These are phyloP conservation scores for Pangasius sanitwongsei DNA, from an alignment of 2,797 vertebrate genomes.

Conservation along the genomic window DNA sequence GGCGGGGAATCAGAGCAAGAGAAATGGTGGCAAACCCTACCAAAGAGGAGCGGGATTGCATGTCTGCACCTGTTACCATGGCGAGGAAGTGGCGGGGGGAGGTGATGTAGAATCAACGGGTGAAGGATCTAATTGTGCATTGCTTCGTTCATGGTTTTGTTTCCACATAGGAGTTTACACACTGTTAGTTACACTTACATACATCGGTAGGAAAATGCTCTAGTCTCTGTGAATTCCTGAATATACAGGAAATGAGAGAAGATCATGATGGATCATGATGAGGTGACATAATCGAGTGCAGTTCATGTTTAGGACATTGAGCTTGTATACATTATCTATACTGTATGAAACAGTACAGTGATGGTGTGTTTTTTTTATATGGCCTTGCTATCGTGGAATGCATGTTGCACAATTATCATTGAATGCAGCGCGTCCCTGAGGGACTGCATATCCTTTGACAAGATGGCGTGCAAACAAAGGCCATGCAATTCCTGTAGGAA, in stretches of 20 bases:
- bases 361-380: not conserved
- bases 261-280: not conserved
- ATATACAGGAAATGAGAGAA: constrained; percentile 20
- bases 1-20: constrained; percentile 68
- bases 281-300: not conserved
- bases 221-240: not conserved
- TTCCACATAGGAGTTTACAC: constrained; percentile 13
- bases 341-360: not conserved
- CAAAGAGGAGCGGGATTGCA: constrained; percentile 56
- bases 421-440: not conserved
- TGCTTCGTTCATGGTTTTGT: constrained; percentile 1
- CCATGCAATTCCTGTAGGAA: constrained; percentile 7
- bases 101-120: constrained; percentile 28
- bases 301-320: constrained; percentile 9
- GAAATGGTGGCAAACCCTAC: constrained; percentile 59
- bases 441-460: constrained; percentile 21
- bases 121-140: constrained; percentile 29
- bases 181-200: not conserved
- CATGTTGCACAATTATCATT: constrained; percentile 15
- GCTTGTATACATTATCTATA: constrained; percentile 1
- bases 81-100: constrained; percentile 49
- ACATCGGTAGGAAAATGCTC: not conserved
- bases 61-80: constrained; percentile 80
- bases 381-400: not conserved
- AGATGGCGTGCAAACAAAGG: constrained; percentile 9